A percentile compares a stretch with the other conserved stretches of the same genome.
Conservation (phyloP, 2,113 vertebrate genomes). For the Jaculus jaculus region DNA sequence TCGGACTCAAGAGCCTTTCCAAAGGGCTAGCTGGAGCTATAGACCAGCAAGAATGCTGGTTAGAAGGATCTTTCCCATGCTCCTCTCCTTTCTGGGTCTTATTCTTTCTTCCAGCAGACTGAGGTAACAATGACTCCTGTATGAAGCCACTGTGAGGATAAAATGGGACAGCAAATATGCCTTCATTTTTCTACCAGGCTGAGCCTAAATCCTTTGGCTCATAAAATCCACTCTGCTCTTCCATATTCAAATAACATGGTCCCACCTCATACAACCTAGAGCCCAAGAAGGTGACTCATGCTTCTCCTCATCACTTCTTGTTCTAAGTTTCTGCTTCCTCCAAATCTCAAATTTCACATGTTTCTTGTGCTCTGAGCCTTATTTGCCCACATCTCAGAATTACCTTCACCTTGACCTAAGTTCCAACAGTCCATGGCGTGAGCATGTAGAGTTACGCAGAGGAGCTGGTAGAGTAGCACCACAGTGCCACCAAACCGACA, state of each 20-base stretch:
- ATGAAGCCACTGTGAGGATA: background rate
- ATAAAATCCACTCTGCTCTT: background rate
- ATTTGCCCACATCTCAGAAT: background rate
- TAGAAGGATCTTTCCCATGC: background rate
- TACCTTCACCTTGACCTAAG: background rate
- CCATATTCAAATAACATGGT: background rate
- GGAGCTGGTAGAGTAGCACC: too few relatives aligned
- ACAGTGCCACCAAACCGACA: background rate
- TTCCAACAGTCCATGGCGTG: background rate
- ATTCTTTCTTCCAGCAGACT: background rate
- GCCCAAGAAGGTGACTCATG: background rate
- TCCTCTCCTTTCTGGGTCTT: background rate
- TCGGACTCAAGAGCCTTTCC: background rate
- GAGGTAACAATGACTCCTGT: background rate
- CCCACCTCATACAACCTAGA: background rate
- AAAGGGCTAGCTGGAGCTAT: background rate
- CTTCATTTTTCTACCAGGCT: background rate
- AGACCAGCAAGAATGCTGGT: fast-evolving
- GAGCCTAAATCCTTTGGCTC: background rate
- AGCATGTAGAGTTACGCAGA: fast-evolving
- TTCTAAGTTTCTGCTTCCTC: background rate
- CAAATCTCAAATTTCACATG: background rate
- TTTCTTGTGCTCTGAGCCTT: background rate
- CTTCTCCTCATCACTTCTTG: background rate
- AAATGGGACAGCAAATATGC: background rate